phyloP scores from a whole-genome alignment of 2,888 invertebrate genomes.

The Cabera pusaria region DNA sequence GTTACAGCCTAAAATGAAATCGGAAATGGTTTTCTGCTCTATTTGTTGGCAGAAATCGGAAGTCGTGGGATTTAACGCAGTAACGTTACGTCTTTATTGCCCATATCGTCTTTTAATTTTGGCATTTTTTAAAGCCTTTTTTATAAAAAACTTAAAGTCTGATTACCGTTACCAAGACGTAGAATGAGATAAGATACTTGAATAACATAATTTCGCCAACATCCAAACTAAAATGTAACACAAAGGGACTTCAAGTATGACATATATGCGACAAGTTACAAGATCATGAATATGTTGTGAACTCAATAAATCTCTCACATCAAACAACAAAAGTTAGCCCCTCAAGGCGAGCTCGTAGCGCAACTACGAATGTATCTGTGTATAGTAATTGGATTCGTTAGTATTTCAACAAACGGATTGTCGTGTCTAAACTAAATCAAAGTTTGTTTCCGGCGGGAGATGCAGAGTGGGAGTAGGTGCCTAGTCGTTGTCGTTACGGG shows the following conservation, averaged over 20 bases:
- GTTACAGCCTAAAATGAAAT: conserved; percentile 32
- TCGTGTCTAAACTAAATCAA: conserved; percentile 76
- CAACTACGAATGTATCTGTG: conserved; percentile 30
- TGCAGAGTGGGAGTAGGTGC: conserved; percentile 40
- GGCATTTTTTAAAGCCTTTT: too few relatives aligned
- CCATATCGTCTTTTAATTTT: too few relatives aligned
- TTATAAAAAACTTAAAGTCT: too few relatives aligned
- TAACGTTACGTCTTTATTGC: too few relatives aligned
- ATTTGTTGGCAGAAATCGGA: conserved; percentile 14
- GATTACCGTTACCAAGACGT: too few relatives aligned
- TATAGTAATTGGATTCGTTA: conserved; percentile 63
- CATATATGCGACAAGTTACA: conserved; percentile 11
- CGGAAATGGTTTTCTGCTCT: conserved; percentile 25
- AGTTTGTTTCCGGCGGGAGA: conserved; percentile 72
- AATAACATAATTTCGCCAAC: too few relatives aligned
- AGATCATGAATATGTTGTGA: conserved; percentile 26
- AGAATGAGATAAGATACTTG: too few relatives aligned
- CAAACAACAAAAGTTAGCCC: conserved; percentile 32
- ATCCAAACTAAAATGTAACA: not conserved
- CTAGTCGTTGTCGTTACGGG: conserved; percentile 49
- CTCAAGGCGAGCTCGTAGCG: conserved; percentile 25
- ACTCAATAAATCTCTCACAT: conserved; percentile 35
- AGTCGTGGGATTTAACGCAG: too few relatives aligned
- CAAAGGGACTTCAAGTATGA: not conserved
- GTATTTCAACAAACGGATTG: conserved; percentile 65